Evolutionary conservation across 37 sponge, comb jelly and placozoan genomes (phyloP).

Genomic region (Tethya wilhelma): DNA sequence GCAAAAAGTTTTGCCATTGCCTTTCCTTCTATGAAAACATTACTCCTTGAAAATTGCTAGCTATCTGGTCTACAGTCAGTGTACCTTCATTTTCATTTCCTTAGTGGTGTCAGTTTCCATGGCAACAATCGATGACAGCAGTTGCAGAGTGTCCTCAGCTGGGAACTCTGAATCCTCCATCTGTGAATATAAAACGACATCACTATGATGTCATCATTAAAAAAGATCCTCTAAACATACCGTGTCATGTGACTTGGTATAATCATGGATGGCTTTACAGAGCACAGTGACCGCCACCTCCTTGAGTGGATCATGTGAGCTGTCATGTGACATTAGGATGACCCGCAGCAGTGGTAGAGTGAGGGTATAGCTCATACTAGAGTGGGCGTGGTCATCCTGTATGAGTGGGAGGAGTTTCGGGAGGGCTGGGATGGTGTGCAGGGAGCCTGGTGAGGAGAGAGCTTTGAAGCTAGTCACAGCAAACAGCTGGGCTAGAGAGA

Average conservation of each 20-base stretch:
- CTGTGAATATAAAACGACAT: not conserved
- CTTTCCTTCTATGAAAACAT: too few relatives aligned
- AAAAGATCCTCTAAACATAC: not conserved
- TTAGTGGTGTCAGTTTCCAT: not conserved
- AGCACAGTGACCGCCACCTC: slow-evolving; percentile 13
- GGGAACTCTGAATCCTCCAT: slow-evolving; percentile 10
- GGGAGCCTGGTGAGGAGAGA: not conserved
- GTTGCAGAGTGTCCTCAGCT: slow-evolving; percentile 18
- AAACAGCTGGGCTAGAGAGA: slow-evolving; percentile 26
- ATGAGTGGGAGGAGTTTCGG: slow-evolving; percentile 9
- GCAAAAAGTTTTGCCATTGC: too few relatives aligned
- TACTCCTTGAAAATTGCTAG: not conserved
- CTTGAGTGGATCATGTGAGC: slow-evolving; percentile 23
- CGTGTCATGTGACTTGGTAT: not conserved
- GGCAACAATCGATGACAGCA: slow-evolving; percentile 35
- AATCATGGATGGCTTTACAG: slow-evolving; percentile 2
- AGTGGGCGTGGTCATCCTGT: slow-evolving; percentile 9
- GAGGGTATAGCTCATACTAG: not conserved
- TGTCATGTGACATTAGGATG: slow-evolving; percentile 15
- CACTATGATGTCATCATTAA: not conserved
- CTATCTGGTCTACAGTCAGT: not conserved
- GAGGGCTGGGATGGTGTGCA: slow-evolving; percentile 1
- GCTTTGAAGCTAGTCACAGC: slow-evolving; percentile 4
- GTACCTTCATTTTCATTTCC: slow-evolving; percentile 22
- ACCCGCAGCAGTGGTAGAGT: slow-evolving; percentile 29